Base-by-base conservation (phyloP, 1,140 invertebrate genomes). In the Matsumurasca onukii region DNA sequence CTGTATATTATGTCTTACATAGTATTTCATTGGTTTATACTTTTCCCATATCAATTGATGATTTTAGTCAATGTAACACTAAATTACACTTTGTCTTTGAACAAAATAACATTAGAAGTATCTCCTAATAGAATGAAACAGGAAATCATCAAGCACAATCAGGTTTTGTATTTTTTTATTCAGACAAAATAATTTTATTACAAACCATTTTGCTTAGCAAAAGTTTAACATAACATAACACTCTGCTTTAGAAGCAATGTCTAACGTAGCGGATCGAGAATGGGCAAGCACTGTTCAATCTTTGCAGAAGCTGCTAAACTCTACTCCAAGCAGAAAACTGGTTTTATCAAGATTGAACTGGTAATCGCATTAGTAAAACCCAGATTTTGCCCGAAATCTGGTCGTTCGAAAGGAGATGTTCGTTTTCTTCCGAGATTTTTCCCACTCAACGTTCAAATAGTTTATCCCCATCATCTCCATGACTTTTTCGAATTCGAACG, bases 181-280 rank as follows among this genome's bases (percentile, higher is more conserved):
- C 51, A 57, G 31, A 34, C 66, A 67, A 67, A 57, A 67, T 55
- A 67, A 67, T 25, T 55, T 24, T n/a, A 24, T 55, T 57, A 67
- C 62, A 65, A 65, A 65, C 48, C 27, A 65, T 45, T 65, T 65
- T 45, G 62, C 31, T 57, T 31, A 34, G 30, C 34, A 59, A 49
- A 49, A 39, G 39, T 22, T 22, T 64, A 31, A 25, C 31, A 66
- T 66, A 30, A 29, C 22, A 68, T 68, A 57, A 68, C 51, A 68
- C 67, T 59, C 51, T 59, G 34, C 34, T 61, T 59, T 61, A 68
- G 15, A n/a, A 25, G n/a, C 49, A 20, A 51, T n/a, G n/a, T n/a
- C n/a, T n/a, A n/a, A n/a, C n/a, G n/a, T n/a, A n/a, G n/a, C 24
- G 17, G n/a, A 51, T 51, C n/a, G 49, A 59, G 13, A 24, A 13